phyloP scores from a whole-genome alignment of 2,888 invertebrate genomes.

The Scaptomyza parva region DNA sequence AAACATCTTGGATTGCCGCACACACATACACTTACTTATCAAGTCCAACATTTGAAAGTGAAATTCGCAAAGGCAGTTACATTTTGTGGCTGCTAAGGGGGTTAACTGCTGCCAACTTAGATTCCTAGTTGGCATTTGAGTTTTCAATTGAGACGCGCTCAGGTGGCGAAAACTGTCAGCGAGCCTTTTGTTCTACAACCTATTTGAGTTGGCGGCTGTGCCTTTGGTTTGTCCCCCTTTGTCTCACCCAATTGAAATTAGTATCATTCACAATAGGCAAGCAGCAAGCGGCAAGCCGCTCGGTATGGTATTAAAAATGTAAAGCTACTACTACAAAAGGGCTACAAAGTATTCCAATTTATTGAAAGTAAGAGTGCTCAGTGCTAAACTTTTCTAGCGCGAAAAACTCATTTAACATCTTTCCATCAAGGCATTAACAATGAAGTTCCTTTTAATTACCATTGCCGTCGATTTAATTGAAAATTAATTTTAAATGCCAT shows the following conservation, averaged over 20 bases:
- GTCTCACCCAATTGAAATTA: slow-evolving; percentile 55
- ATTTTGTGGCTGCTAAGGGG: slow-evolving; percentile 51
- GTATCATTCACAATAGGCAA: slow-evolving; percentile 59
- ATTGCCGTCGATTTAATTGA: slow-evolving; percentile 66
- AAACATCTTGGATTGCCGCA: slow-evolving; percentile 2
- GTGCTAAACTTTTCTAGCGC: slow-evolving; percentile 34
- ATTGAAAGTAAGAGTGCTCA: slow-evolving; percentile 41
- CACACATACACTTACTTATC: not conserved
- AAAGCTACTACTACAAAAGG: slow-evolving; percentile 44
- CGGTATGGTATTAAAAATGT: slow-evolving; percentile 62
- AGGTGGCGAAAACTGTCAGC: slow-evolving; percentile 41
- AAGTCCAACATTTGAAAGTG: slow-evolving; percentile 44
- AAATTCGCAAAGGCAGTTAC: slow-evolving; percentile 46
- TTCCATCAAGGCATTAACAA: slow-evolving; percentile 27
- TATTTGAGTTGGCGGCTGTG: slow-evolving; percentile 43
- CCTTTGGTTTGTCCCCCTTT: not conserved
- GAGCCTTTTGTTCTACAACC: slow-evolving; percentile 24
- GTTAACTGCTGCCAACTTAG: slow-evolving; percentile 40
- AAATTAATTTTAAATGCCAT: slow-evolving; percentile 74
- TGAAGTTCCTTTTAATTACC: slow-evolving; percentile 13
- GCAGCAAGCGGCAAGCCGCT: too few relatives aligned
- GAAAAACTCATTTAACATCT: slow-evolving; percentile 37
- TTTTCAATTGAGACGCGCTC: slow-evolving; percentile 64
- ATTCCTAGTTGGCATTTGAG: slow-evolving; percentile 54
- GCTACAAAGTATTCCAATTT: slow-evolving; percentile 56